Percentiles rank a stretch among this genome's conserved stretches.
Conservation (phyloP, 2,888 invertebrate species). For the Exocentrus adspersus region DNA sequence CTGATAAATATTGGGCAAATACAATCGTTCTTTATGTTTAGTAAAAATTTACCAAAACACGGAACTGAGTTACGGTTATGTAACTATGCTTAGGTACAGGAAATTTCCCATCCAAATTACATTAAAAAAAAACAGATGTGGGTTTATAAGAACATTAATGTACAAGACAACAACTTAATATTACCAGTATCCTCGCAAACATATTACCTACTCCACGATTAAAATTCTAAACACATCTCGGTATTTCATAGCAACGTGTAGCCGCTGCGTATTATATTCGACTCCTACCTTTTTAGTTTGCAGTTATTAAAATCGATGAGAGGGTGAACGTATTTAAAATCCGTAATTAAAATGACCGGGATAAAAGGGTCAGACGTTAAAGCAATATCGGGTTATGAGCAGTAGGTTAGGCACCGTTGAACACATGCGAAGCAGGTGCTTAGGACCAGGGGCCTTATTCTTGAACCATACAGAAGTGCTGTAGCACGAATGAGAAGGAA, state of each 20-base stretch:
- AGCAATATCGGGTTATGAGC: conserved; percentile 38
- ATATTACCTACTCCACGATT: not conserved
- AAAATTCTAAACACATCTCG: not conserved
- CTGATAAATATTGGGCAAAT: no score
- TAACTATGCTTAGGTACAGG: no score
- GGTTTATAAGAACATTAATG: no score
- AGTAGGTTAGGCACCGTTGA: conserved; percentile 41
- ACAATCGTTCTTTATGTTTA: no score
- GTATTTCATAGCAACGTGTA: not conserved
- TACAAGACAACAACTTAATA: no score
- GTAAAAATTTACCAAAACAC: no score
- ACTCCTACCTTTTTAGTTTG: not conserved
- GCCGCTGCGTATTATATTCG: not conserved
- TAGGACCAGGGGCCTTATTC: no score
- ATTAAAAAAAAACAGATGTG: no score
- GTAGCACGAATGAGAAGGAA: no score
- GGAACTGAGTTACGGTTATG: no score
- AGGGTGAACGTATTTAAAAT: conserved; percentile 3
- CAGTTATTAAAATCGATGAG: not conserved
- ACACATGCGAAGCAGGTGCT: conserved; percentile 46
- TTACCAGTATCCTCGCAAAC: not conserved
- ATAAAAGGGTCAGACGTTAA: conserved; percentile 38
- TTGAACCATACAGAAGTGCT: no score
- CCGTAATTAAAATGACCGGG: conserved; percentile 1
- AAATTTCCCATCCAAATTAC: no score